Base-by-base conservation (phyloP, 2,113 vertebrate species). In the Silurus glanis region DNA sequence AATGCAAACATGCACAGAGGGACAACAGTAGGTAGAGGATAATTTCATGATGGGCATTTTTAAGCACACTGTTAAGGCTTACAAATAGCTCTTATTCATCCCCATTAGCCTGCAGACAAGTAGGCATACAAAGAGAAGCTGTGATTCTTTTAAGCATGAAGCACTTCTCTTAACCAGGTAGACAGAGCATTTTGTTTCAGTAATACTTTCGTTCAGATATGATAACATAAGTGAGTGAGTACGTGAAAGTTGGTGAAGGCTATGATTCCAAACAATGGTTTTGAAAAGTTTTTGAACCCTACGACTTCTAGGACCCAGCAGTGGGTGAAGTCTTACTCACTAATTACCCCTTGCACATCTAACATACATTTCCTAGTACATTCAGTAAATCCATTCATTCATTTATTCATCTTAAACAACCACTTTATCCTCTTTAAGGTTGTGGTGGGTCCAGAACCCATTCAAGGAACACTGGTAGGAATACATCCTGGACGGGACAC, bases 1-100 rank as follows among this genome's bases (percentile, higher is more conserved):
- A 25, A 71, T n/a, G 25, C 17, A 80, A 51, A 21, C 67, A 78
- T 67, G 56, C 61, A 49, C 49, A 66, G 28, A 66, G 79, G 56
- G 59, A 69, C 78, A 81, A 72, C 45, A 75, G 23, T 47, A 67
- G 80, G 76, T 74, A 90, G 91, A 80, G 92, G 90, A 93, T 94
- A 89, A 94, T 93, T 91, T 91, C 89, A 91, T 91, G 91, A 94
- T 89, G 89, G 92, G 87, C 93, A 94, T 94, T 93, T 93, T 91
- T 76, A 64, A 92, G 93, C 90, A n/a, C 86, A 87, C 89, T 92
- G 89, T 95, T 92, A 94, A 93, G 93, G 90, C 91, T 90, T 21
- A 75, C 90, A 91, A 92, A 94, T 94, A 94, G 92, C 92, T 93
- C 91, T 93, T 93, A 94, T 94, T 94, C 93, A 92, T 94, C 91